Evolutionary conservation across 2,797 vertebrate species (phyloP), one percentile per base, ranked within the genome.

Genomic region (Sitta carolinensis): DNA sequence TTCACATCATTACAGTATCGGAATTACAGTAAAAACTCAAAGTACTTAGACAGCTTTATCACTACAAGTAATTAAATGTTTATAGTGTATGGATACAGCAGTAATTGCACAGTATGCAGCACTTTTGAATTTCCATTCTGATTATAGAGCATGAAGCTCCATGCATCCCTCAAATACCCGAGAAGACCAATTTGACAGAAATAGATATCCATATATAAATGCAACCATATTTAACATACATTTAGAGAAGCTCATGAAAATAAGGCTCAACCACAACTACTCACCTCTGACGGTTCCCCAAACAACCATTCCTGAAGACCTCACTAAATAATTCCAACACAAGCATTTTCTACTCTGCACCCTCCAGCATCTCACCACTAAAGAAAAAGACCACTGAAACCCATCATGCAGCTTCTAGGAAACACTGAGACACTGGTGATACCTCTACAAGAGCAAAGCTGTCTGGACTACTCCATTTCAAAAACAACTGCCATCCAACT

Each of bases 1-100:
- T 70, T 90, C 17, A 54, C 32, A 42, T 30, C 40, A 90, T 47
- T 79, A 19, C 34, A 89, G 26, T 62, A 85, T 42, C 13, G 51
- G 54, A 94, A 85, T 52, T 87, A 80, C 50, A 92, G 58, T 30
- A 87, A 27, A 91, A 86, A 59, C 52, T 58, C 76, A 32, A 92
- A 78, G 36, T 69, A 74, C 66, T 84, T 93, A 80, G 22, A 86
- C 58, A 89, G 54, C 30, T 93, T 93, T 93, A 91, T 82, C 14
- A 3, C 64, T 85, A 74, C 82, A 80, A 89, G 42, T 85, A 91
- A 94, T 85, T 93, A 91, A 89, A 87, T 63, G 75, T 91, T 92
- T 75, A 77, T 11, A 75, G 58, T 26, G 29, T 83, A 89, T 10
- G 7, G 72, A 62, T 92, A 86, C 48, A 93, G 73, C 52, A 93